These are phyloP conservation scores for Stramonita haemastoma DNA, from an alignment of 2,888 invertebrate species.

Conservation along the genomic window DNA sequence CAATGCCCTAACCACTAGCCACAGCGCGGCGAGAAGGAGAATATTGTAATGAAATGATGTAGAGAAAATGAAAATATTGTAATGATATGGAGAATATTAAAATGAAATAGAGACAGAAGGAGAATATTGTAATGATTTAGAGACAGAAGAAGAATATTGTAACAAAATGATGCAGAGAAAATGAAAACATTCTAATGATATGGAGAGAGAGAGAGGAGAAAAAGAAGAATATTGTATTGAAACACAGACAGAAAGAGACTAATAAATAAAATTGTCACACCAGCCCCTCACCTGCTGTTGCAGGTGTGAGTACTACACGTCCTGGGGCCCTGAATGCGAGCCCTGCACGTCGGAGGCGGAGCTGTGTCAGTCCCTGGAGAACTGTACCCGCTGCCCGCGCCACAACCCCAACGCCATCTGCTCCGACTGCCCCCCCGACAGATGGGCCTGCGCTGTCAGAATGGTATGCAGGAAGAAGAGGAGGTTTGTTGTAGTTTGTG, in stretches of 20 bases:
- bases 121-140: too few species aligned
- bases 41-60: too few species aligned
- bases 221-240: too few species aligned
- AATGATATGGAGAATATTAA: too few species aligned
- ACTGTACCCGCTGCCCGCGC: conserved; percentile 18
- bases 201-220: too few species aligned
- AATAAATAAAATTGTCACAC: too few species aligned
- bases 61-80: too few species aligned
- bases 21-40: too few species aligned
- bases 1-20: too few species aligned
- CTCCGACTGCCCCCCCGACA: conserved; percentile 19
- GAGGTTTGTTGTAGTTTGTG: too few species aligned
- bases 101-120: too few species aligned
- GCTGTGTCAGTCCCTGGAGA: background rate
- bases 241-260: too few species aligned
- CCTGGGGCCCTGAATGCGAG: conserved; percentile 9
- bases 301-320: background rate
- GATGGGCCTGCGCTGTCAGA: conserved; percentile 7
- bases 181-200: background rate
- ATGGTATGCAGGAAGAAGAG: conserved; percentile 1
- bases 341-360: background rate
- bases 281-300: background rate
- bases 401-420: conserved; percentile 33
- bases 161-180: background rate
- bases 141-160: background rate